phyloP scores from a whole-genome alignment of 2,888 invertebrate genomes.

The Myathropa florea region DNA sequence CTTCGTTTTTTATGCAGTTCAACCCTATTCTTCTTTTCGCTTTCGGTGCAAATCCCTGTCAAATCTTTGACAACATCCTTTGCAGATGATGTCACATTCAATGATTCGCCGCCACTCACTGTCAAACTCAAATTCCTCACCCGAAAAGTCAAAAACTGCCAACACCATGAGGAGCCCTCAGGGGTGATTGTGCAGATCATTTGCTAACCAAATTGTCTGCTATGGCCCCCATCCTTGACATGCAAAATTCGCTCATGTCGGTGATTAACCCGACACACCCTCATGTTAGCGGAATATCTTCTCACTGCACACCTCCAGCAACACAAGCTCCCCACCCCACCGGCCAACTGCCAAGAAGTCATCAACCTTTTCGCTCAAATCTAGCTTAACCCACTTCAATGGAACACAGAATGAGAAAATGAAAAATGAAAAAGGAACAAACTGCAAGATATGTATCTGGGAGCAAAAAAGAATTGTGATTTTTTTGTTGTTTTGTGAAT shows the following conservation, averaged over 20 bases:
- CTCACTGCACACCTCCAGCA: neutral
- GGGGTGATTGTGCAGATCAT: neutral
- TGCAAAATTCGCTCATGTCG: neutral
- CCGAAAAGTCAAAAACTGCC: neutral
- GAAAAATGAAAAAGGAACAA: conserved; percentile 20
- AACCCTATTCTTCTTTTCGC: neutral
- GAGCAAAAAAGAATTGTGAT: conserved; percentile 5
- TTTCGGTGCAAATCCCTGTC: neutral
- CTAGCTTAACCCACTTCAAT: conserved; percentile 59
- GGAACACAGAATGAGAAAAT: conserved; percentile 15
- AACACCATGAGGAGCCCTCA: neutral
- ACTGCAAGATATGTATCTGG: conserved; percentile 55
- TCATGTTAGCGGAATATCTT: neutral
- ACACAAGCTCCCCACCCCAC: neutral
- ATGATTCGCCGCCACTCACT: too few relatives aligned
- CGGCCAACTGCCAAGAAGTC: conserved; percentile 26
- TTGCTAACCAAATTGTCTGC: neutral
- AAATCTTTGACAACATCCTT: neutral
- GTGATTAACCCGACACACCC: neutral
- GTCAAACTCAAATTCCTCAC: too few relatives aligned
- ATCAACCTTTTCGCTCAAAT: conserved; percentile 50
- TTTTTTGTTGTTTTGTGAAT: neutral
- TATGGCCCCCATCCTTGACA: neutral
- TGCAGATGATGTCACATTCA: neutral
- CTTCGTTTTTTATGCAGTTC: too few relatives aligned